Percentiles rank a stretch among this genome's conserved stretches.
phyloP scores from a whole-genome alignment of 2,113 vertebrate species.

The Rhipidura dahli region DNA sequence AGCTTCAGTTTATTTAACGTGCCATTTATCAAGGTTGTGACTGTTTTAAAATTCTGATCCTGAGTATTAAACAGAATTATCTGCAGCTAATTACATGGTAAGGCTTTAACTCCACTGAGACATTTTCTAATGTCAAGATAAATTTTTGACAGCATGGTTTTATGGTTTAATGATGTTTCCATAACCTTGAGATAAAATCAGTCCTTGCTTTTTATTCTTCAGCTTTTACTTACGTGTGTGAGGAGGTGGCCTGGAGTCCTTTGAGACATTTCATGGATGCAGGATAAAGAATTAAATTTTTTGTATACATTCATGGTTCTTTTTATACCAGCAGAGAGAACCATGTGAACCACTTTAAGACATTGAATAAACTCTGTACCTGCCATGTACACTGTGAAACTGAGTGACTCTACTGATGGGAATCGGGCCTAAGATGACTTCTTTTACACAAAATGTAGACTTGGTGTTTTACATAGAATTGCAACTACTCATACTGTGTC shows the following conservation, averaged over 20 bases:
- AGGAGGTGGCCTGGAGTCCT: not conserved
- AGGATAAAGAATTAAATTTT: not conserved
- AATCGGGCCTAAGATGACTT: not conserved
- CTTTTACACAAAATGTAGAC: not conserved
- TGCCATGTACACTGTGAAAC: not conserved
- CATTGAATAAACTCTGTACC: not conserved
- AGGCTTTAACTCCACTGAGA: conserved; percentile 49
- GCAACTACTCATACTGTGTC: not conserved
- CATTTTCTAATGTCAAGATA: conserved; percentile 55
- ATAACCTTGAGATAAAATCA: conserved; percentile 66
- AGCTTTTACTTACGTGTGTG: conserved; percentile 10
- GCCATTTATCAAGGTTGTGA: conserved; percentile 33
- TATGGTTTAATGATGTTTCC: conserved; percentile 50
- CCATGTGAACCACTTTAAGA: not conserved
- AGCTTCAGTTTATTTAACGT: conserved; percentile 34
- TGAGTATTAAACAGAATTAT: conserved; percentile 57
- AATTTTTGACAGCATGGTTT: conserved; percentile 34
- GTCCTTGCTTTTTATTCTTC: conserved; percentile 47
- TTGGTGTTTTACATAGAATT: not conserved
- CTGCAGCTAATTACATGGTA: conserved; percentile 29
- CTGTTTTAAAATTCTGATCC: conserved; percentile 54
- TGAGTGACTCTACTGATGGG: not conserved
- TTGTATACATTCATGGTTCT: not conserved
- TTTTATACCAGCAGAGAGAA: not conserved
- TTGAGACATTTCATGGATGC: not conserved